A percentile compares a stretch with the other conserved stretches of the same genome.
Evolutionary conservation across 2,888 invertebrate genomes (phyloP).

Genomic region (Salticus scenicus): DNA sequence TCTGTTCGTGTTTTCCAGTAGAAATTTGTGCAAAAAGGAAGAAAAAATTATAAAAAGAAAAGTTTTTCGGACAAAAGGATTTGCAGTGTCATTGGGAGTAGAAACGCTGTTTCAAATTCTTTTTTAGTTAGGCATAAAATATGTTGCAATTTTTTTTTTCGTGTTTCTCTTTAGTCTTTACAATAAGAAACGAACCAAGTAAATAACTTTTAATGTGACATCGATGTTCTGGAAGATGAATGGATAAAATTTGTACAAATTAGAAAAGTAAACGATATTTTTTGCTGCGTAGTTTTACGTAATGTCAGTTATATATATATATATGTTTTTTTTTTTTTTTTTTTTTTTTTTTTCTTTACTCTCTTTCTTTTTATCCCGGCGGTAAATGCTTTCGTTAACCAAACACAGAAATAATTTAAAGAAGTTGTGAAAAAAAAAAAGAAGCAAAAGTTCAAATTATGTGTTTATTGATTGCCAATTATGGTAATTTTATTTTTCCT

Average conservation of each 20-base stretch:
- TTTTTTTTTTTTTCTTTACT: no score
- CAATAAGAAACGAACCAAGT: constrained; percentile 21
- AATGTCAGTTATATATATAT: no score
- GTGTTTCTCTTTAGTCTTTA: neutral
- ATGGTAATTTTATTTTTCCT: neutral
- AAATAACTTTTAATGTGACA: constrained; percentile 58
- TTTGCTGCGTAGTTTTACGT: neutral
- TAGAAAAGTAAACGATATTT: neutral
- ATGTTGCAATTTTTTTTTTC: neutral
- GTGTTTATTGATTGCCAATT: neutral
- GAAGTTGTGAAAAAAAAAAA: neutral
- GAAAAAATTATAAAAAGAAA: constrained; percentile 14
- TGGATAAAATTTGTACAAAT: constrained; percentile 23
- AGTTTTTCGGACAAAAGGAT: constrained; percentile 52
- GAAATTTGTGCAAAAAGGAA: constrained; percentile 1
- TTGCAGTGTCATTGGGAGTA: constrained; percentile 39
- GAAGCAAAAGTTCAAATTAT: neutral
- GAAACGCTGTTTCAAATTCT: constrained; percentile 51
- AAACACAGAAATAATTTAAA: neutral
- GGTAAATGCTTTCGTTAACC: neutral
- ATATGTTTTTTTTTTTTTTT: no score
- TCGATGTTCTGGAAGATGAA: constrained; percentile 43
- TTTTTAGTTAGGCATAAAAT: constrained; percentile 63
- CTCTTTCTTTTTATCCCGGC: neutral
- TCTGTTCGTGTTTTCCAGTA: constrained; percentile 22